Evolutionary conservation across 2,113 vertebrate species (phyloP).

Genomic region (Vimba vimba): DNA sequence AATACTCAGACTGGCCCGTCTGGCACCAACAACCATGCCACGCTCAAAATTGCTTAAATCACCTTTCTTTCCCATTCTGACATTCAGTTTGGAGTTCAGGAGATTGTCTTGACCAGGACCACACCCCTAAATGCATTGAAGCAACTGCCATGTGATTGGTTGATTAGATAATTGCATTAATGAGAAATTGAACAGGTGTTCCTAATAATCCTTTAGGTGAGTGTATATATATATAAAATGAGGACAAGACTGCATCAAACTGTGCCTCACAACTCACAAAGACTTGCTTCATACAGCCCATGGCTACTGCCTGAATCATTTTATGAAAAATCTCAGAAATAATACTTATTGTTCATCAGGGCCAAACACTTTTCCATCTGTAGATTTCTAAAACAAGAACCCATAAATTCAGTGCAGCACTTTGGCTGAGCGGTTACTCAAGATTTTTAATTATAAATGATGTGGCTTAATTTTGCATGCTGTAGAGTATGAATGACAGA

Average conservation of each 20-base stretch:
- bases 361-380: conserved; percentile 9
- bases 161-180: too few species aligned
- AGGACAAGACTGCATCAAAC: not conserved
- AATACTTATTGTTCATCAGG: not conserved
- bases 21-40: too few species aligned
- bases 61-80: too few species aligned
- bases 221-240: not conserved
- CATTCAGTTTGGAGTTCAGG: too few species aligned
- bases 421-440: conserved; percentile 32
- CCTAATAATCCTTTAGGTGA: too few species aligned
- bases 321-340: not conserved
- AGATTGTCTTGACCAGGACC: too few species aligned
- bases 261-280: not conserved
- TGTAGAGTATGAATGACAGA: conserved; percentile 39
- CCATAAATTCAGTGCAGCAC: conserved; percentile 6
- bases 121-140: too few species aligned
- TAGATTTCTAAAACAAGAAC: conserved; percentile 30
- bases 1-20: too few species aligned
- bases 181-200: too few species aligned
- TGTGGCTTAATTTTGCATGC: conserved; percentile 32
- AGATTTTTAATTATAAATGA: conserved; percentile 55
- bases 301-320: not conserved
- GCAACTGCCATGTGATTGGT: too few species aligned
- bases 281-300: not conserved
- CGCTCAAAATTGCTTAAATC: too few species aligned